phyloP scores from a whole-genome alignment of 2,113 vertebrate genomes.

The Clarias magur region DNA sequence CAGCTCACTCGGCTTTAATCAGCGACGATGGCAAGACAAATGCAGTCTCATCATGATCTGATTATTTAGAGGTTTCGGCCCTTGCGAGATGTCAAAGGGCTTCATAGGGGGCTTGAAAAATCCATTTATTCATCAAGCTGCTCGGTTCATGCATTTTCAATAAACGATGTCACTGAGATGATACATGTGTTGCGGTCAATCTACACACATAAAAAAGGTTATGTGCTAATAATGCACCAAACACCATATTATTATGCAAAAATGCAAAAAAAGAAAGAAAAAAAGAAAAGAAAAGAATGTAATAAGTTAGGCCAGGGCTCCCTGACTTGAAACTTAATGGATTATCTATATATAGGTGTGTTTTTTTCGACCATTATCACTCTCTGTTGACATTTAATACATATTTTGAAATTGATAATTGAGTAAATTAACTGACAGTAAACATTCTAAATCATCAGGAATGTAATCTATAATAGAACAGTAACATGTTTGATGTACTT shows the following conservation, averaged over 20 bases:
- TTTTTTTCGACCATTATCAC: neutral
- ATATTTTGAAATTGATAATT: neutral
- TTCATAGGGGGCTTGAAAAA: slow-evolving; percentile 29
- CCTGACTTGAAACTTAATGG: neutral
- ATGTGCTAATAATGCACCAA: neutral
- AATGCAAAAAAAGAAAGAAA: neutral
- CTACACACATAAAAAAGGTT: too few species aligned
- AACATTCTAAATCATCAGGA: neutral
- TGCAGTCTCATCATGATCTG: slow-evolving; percentile 27
- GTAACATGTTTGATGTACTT: neutral
- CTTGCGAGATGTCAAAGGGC: slow-evolving; percentile 14
- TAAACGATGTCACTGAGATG: slow-evolving; percentile 26
- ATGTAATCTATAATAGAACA: too few species aligned
- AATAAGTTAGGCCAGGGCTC: neutral
- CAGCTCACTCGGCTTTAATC: slow-evolving; percentile 42
- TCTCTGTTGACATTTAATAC: neutral
- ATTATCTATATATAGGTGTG: neutral
- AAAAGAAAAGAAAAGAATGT: neutral
- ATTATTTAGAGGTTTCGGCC: slow-evolving; percentile 11
- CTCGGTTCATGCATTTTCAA: slow-evolving; percentile 20
- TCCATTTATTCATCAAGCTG: slow-evolving; percentile 24
- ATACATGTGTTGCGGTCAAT: neutral
- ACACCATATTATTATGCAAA: neutral
- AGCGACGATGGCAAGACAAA: slow-evolving; percentile 28
- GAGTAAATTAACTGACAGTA: neutral